Evolutionary conservation across 2,113 vertebrate genomes (phyloP), one percentile per base, ranked within the genome.

Genomic region (Datnioides undecimradiatus): DNA sequence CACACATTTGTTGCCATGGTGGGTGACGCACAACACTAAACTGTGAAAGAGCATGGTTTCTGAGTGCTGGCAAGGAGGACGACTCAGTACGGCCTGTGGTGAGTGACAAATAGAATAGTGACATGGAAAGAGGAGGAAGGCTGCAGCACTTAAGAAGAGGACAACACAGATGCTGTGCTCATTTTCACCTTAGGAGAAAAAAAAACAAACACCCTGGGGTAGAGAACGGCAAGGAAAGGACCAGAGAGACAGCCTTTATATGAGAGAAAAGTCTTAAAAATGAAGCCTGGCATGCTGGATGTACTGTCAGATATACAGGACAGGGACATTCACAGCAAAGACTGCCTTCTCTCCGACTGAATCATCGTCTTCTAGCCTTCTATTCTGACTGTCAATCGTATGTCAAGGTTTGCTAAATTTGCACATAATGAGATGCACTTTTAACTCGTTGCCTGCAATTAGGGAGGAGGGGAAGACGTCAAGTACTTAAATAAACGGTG

Each of bases 1-100:
- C 38, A 63, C 45, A 49, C 79, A 62, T 79, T 80, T 87, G 84
- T 91, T 92, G 83, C 86, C 79, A 88, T 84, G 76, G 86, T 57
- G 31, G 84, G 67, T 89, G 88, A 93, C 65, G 77, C 80, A 80
- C 65, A 73, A 54, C 45, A 33, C 41, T 57, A 21, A 72, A 87
- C 70, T 69, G 85, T 76, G 63, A 71, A 76, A 79, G 81, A 69
- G 75, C 43, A 27, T 38, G 60, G 45, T 59, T 69, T 82, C 57
- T 60, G 51, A 76, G 64, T 79, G 33, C 62, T 68, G 68, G 79
- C 40, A 11, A 68, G 27, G 60, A 70, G 41, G 12, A 34, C 62
- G 59, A 41, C 29, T 67, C 27, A 4, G 49, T 51, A 58, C 21
- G 46, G 51, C 70, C 51, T 55, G 55, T 75, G 25, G 67, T 57